Evolutionary conservation across 2,888 invertebrate genomes (phyloP).

Genomic region (Nomada ferruginata): DNA sequence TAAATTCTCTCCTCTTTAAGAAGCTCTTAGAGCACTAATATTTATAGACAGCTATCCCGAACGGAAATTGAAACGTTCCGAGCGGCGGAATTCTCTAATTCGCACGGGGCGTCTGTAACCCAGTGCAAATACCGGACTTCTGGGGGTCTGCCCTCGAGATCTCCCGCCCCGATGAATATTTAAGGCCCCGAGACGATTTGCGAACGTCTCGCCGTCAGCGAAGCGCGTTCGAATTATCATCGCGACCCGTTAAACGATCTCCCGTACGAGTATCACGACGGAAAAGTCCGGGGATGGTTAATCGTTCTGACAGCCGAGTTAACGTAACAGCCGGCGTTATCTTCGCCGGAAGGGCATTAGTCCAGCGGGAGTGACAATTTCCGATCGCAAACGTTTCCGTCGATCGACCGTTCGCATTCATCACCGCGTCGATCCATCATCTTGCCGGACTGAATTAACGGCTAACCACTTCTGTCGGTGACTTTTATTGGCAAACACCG

Average conservation of each 20-base stretch:
- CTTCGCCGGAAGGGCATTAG: constrained; percentile 81
- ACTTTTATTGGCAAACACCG: constrained; percentile 48
- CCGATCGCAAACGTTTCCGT: constrained; percentile 80
- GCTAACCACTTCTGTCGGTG: constrained; percentile 49
- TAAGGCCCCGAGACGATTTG: constrained; percentile 17
- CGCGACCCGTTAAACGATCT: constrained; percentile 19
- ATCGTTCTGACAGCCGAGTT: constrained; percentile 15
- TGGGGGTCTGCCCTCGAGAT: neutral
- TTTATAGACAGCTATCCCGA: constrained; percentile 27
- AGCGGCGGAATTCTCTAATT: constrained; percentile 29
- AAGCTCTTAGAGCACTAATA: neutral
- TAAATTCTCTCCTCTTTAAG: constrained; percentile 3
- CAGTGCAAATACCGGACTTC: constrained; percentile 35
- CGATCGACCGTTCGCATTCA: constrained; percentile 79
- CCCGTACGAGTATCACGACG: neutral
- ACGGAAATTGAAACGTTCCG: constrained; percentile 53
- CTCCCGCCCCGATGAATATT: constrained; percentile 43
- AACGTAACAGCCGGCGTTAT: constrained; percentile 63
- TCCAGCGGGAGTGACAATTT: constrained; percentile 81
- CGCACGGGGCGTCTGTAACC: constrained; percentile 20
- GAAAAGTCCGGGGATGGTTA: constrained; percentile 25
- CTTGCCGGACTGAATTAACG: constrained; percentile 63
- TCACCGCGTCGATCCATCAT: constrained; percentile 63
- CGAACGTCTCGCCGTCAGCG: constrained; percentile 1
- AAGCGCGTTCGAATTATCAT: constrained; percentile 24